Base-by-base conservation (phyloP, 2,113 vertebrate species). In the Scomber japonicus region DNA sequence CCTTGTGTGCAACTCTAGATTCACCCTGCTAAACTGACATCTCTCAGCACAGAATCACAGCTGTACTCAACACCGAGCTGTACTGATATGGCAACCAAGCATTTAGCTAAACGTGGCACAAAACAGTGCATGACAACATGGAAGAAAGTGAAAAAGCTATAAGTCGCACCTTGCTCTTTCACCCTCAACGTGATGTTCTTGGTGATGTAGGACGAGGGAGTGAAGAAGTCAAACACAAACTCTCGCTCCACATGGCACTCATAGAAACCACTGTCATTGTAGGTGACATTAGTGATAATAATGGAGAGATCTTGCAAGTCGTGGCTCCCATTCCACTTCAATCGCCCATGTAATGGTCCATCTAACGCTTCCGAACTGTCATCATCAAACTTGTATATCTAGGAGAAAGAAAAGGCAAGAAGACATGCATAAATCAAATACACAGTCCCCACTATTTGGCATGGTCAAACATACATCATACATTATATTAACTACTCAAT, bases 271-370 rank as follows among this genome's bases (percentile, higher is more conserved):
- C 95, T 96, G 78, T 99, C 98, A 0, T 96, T 96, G 24, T 90
- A 76, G 12, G 95, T 96, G 74, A 98, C 93, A 0, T 98, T 97
- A 2, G 78, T 31, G 78, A 99, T 96, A 0, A 93, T 87, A 87
- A 99, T 96, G 89, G 98, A 99, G 13, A 99, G 89, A 0, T 99
- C 98, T 84, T 99, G 98, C 76, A 99, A 91, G 86, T 99, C 98
- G 63, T 96, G 96, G 88, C 97, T 99, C 2, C 98, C 98, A 0
- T 93, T 96, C 98, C 98, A 99, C 61, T 70, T 73, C 12, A 99
- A 88, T 14, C 98, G 96, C 0, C 94, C 96, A 0, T 94, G 94
- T 92, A 96, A 97, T 3, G 94, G 95, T 64, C 94, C 95, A 0
- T 94, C 91, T 0, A 92, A 50, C 0, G 94, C 93, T 4, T 61